These are phyloP conservation scores for Limnothrissa miodon DNA, from an alignment of 2,113 vertebrate genomes.

Conservation along the genomic window DNA sequence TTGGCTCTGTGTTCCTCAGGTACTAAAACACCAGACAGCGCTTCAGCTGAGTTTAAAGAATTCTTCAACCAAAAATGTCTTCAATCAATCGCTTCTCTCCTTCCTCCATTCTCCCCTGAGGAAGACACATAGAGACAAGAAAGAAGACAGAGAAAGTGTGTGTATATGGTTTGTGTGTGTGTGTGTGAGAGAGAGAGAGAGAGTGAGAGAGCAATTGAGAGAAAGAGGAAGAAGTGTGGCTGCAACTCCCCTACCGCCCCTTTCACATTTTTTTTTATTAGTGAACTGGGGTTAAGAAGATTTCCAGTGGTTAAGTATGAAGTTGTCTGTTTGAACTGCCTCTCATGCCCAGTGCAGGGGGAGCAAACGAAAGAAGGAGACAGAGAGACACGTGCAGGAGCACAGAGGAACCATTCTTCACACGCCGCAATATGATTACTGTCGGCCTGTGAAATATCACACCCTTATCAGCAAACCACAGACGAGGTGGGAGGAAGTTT, in stretches of 20 bases:
- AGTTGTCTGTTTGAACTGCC: constrained; percentile 81
- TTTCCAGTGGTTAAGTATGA: constrained; percentile 69
- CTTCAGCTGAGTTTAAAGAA: background rate
- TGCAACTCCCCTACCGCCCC: background rate
- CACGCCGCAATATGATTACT: constrained; percentile 80
- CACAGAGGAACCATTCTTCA: constrained; percentile 70
- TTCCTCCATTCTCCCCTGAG: background rate
- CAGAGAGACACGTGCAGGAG: constrained; percentile 45
- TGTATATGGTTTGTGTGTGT: background rate
- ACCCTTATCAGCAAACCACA: constrained; percentile 78
- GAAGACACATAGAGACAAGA: background rate
- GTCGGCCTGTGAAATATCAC: constrained; percentile 77
- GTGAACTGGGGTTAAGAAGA: constrained; percentile 68
- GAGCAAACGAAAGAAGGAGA: too few species aligned
- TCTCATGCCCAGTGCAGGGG: constrained; percentile 54
- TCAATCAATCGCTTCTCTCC: background rate
- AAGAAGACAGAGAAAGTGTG: background rate
- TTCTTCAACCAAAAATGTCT: background rate
- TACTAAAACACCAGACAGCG: constrained; percentile 6
- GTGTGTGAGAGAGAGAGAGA: background rate
- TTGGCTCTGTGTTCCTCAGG: constrained; percentile 13
- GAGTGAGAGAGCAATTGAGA: background rate
- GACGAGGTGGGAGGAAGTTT: constrained; percentile 69
- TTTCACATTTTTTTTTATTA: constrained; percentile 19
- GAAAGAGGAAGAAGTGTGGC: background rate